phyloP scores from a whole-genome alignment of 1,140 invertebrate genomes.

The Drosophila hydei region DNA sequence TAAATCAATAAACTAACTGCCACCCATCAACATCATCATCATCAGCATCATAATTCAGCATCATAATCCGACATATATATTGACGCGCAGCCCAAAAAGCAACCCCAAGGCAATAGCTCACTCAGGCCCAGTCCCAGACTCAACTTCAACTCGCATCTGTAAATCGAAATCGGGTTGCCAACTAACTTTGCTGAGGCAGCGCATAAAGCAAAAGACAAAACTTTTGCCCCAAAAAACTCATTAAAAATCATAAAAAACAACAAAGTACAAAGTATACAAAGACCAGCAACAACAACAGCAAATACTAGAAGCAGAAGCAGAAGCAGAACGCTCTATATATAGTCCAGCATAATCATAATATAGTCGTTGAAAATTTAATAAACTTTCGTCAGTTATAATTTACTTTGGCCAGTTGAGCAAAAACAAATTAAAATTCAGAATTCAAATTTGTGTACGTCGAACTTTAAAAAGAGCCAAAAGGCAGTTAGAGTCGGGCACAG shows the following conservation, averaged over 20 bases:
- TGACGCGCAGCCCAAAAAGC: conserved; percentile 10
- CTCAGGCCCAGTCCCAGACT: conserved; percentile 1
- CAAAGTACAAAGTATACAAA: not conserved
- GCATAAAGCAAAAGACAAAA: conserved; percentile 35
- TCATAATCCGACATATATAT: conserved; percentile 13
- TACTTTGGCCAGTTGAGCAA: conserved; percentile 41
- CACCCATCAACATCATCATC: conserved; percentile 18
- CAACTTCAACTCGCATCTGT: conserved; percentile 9
- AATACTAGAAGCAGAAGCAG: conserved; percentile 1
- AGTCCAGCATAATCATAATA: conserved; percentile 27
- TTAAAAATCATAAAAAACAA: conserved; percentile 64
- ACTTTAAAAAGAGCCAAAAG: conserved; percentile 14
- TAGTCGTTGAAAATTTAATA: conserved; percentile 54
- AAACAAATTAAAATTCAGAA: conserved; percentile 59
- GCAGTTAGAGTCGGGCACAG: not conserved
- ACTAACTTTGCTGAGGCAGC: conserved; percentile 40
- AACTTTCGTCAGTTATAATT: conserved; percentile 57
- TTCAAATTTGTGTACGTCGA: conserved; percentile 17
- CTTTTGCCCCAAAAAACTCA: conserved; percentile 56
- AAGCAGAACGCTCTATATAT: conserved; percentile 5
- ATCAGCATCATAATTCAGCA: not conserved
- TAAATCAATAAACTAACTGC: conserved; percentile 53
- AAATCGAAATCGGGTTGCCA: conserved; percentile 20
- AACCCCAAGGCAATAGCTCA: conserved; percentile 5
- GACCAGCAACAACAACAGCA: conserved; percentile 14